Evolutionary conservation across 2,888 invertebrate genomes (phyloP).

Genomic region (Aphidoletes aphidimyza): DNA sequence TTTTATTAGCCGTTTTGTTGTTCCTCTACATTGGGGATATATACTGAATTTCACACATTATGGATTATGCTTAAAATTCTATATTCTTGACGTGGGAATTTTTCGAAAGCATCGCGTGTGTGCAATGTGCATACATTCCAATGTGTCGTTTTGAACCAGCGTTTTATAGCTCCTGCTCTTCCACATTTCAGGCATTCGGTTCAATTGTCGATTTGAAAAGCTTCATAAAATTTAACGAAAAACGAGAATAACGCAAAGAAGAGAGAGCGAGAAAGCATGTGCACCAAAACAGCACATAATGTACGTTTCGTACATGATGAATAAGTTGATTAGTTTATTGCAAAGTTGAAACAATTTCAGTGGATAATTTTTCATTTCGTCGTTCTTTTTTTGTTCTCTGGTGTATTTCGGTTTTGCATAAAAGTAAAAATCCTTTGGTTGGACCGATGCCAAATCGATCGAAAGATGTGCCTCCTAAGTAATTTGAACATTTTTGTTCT

Average conservation of each 20-base stretch:
- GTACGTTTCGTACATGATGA: conserved; percentile 29
- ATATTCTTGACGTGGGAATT: conserved; percentile 52
- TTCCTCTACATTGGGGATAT: too few relatives aligned
- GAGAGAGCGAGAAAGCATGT: not conserved
- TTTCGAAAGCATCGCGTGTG: conserved; percentile 53
- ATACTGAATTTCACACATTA: conserved; percentile 54
- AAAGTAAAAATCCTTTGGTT: conserved; percentile 34
- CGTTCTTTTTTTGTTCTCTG: not conserved
- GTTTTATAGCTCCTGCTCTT: conserved; percentile 8
- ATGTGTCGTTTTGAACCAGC: not conserved
- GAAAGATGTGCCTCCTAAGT: conserved; percentile 23
- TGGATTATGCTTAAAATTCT: conserved; percentile 50
- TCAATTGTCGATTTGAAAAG: conserved; percentile 28
- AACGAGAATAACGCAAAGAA: not conserved
- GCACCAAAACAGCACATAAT: not conserved
- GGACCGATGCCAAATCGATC: not conserved
- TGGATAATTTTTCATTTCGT: conserved; percentile 32
- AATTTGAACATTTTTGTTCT: not conserved
- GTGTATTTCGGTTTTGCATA: not conserved
- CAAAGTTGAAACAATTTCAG: conserved; percentile 30
- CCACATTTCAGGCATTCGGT: not conserved
- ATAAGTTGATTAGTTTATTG: conserved; percentile 54
- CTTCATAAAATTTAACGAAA: conserved; percentile 5
- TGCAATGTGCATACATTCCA: not conserved
- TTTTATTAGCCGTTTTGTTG: conserved; percentile 24